Base-by-base conservation (phyloP, 2,113 vertebrate species). In the Gorsachius goisagi region DNA sequence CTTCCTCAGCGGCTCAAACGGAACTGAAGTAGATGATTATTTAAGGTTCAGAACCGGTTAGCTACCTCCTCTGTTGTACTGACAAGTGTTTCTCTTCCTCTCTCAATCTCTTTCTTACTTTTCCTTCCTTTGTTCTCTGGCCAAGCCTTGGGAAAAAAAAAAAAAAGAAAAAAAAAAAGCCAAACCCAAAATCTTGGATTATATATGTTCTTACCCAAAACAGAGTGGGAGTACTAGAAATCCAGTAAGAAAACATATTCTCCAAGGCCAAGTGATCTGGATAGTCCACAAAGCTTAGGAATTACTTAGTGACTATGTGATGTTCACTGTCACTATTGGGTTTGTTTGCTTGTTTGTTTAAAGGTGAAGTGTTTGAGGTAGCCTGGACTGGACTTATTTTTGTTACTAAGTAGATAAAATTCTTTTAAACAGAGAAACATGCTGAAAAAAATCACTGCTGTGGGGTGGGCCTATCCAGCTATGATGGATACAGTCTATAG, bases 11-110 rank as follows among this genome's bases (percentile, higher is more conserved):
- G 56, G 37, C 62, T 95, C 80, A 85, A 45, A 59, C 37, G 58
- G 73, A 79, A 89, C 26, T 68, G 56, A 92, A 76, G 39, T 30
- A 90, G 62, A 35, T 75, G 60, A 74, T 89, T 93, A 86, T 88
- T 90, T 90, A 63, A 89, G 69, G 82, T 74, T 90, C 76, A 88
- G 85, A 80, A 78, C 23, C 88, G 33, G 69, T 86, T 93, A 69
- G 45, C 16, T 68, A 15, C 60, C 69, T 92, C 39, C 30, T 73
- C 30, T 6, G 24, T 27, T 49, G 44, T 59, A 52, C 73, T 73
- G 52, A 60, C 89, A 95, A 56, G 12, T 85, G 30, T 68, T 52
- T 66, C 41, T n/a, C 53, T 50, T 47, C 60, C 58, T 32, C 33
- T 45, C 58, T 27, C 58, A 26, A 53, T 32, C 56, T 60, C 28